Evolutionary conservation across 2,797 vertebrate genomes (phyloP).

Genomic region (Myripristis jacobus): DNA sequence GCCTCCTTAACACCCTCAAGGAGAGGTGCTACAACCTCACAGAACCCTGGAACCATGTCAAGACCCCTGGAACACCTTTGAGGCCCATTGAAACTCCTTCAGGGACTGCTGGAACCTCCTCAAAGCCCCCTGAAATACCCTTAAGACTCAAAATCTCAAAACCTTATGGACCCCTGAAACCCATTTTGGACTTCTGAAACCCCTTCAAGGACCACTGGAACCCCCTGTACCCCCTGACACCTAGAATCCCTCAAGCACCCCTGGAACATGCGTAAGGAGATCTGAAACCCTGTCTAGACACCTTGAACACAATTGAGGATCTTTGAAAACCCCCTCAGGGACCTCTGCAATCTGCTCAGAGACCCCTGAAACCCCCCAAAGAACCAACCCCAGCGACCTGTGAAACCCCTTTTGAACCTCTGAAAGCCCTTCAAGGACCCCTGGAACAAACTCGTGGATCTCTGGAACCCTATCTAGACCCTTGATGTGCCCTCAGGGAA

Average conservation of each 20-base stretch:
- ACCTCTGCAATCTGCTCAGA: constrained; percentile 26
- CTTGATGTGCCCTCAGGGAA: no score
- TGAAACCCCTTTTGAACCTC: background rate
- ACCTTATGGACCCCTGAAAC: no score
- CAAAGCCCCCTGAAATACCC: no score
- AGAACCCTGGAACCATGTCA: no score
- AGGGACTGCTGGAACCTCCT: no score
- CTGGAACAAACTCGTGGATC: background rate
- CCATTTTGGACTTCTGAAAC: no score
- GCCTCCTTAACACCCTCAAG: no score
- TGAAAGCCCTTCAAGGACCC: background rate
- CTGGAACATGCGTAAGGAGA: constrained; percentile 13
- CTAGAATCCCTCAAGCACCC: constrained; percentile 4
- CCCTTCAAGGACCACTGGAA: background rate
- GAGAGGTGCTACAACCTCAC: no score
- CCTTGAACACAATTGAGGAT: constrained; percentile 53
- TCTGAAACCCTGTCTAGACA: constrained; percentile 25
- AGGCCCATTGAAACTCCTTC: no score
- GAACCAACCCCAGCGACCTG: background rate
- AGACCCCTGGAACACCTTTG: no score
- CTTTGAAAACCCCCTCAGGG: background rate
- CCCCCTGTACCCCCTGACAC: constrained; percentile 19
- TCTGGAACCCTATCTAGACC: background rate
- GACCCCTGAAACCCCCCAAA: constrained; percentile 39
- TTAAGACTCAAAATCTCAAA: no score